These are phyloP conservation scores for Urechis unicinctus DNA, from an alignment of 2,888 invertebrate genomes.

Conservation along the genomic window DNA sequence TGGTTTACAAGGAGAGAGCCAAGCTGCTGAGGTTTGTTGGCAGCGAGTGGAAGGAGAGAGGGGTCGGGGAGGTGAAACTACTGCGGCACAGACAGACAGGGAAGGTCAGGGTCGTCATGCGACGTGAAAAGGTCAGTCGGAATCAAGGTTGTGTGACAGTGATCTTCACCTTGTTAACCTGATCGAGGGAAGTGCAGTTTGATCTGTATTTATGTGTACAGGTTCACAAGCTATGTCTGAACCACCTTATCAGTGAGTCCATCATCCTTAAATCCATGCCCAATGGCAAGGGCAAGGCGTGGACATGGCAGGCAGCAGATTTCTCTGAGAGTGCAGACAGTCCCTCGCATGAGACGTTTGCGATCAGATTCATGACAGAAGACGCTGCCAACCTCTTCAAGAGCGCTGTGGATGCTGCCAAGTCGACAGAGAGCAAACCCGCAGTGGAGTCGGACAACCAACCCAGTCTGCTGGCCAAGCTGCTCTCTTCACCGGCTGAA, in stretches of 20 bases:
- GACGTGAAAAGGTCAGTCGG: constrained; percentile 38
- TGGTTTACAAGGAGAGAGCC: constrained; percentile 71
- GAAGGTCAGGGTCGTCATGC: constrained; percentile 62
- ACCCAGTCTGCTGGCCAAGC: background rate
- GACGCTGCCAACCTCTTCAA: constrained; percentile 51
- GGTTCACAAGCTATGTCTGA: constrained; percentile 70
- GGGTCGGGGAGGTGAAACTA: constrained; percentile 54
- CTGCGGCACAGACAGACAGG: constrained; percentile 63
- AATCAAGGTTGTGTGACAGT: too few species aligned
- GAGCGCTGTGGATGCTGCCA: constrained; percentile 62
- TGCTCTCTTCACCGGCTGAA: background rate
- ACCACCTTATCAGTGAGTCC: constrained; percentile 71
- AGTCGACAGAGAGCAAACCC: too few species aligned
- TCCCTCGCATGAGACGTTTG: constrained; percentile 65
- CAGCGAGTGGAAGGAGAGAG: constrained; percentile 50
- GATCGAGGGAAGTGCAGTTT: background rate
- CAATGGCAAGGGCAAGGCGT: constrained; percentile 65
- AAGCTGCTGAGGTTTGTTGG: constrained; percentile 63
- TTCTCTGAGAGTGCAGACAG: constrained; percentile 80
- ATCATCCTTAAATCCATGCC: constrained; percentile 70
- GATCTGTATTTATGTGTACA: background rate
- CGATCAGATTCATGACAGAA: constrained; percentile 67
- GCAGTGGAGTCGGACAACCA: background rate
- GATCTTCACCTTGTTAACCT: background rate
- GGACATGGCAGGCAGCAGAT: constrained; percentile 71